These are phyloP conservation scores for Neoitamus cyanurus DNA, from an alignment of 2,888 invertebrate genomes.

Conservation along the genomic window DNA sequence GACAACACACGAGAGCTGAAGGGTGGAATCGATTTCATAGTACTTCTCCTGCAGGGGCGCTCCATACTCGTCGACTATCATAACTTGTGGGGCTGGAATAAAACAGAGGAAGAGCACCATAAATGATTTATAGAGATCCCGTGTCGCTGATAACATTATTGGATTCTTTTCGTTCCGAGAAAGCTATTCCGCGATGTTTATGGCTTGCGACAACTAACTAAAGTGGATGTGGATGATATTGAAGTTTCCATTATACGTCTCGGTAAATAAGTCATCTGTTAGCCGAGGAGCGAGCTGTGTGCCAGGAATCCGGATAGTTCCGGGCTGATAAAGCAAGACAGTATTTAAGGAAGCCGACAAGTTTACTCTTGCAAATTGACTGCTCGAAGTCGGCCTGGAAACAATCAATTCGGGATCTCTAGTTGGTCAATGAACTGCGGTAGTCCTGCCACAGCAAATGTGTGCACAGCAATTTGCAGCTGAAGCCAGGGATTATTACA, in stretches of 20 bases:
- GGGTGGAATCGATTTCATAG: slow-evolving; percentile 70
- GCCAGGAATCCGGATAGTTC: not conserved
- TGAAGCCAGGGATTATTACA: not conserved
- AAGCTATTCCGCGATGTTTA: slow-evolving; percentile 15
- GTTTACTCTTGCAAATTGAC: not conserved
- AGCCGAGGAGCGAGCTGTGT: not conserved
- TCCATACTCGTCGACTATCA: slow-evolving; percentile 70
- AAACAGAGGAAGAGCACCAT: slow-evolving; percentile 26
- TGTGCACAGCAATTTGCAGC: not conserved
- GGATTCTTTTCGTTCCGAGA: slow-evolving; percentile 3
- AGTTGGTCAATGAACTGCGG: not conserved
- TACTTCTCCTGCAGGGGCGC: slow-evolving; percentile 69
- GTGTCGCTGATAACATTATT: slow-evolving; percentile 36
- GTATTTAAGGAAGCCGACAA: not conserved
- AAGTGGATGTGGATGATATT: slow-evolving; percentile 18
- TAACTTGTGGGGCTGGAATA: slow-evolving; percentile 69
- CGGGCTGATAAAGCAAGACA: not conserved
- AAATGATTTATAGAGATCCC: slow-evolving; percentile 29
- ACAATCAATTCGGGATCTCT: not conserved
- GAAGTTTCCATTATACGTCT: slow-evolving; percentile 13
- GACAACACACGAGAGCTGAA: slow-evolving; percentile 70
- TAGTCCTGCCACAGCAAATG: not conserved
- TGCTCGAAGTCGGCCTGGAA: not conserved
- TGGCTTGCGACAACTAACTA: slow-evolving; percentile 2
- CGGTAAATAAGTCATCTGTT: not conserved